These are phyloP conservation scores for Saccopteryx bilineata DNA, from an alignment of 2,113 vertebrate genomes.

Conservation along the genomic window DNA sequence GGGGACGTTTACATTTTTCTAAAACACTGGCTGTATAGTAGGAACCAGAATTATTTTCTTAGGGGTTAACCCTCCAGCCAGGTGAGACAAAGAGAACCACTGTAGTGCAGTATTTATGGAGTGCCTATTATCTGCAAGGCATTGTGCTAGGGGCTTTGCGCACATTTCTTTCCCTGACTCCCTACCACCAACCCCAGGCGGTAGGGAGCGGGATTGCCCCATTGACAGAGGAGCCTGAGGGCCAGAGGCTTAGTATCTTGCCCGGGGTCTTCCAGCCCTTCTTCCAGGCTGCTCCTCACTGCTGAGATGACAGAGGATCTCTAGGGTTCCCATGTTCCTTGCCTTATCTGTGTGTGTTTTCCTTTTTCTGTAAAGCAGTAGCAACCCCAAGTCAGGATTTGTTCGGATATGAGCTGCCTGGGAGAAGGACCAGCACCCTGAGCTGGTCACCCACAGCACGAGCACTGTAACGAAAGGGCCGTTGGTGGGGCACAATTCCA, in stretches of 20 bases:
- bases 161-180: background rate
- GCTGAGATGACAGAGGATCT: background rate
- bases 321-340: background rate
- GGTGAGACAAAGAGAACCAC: background rate
- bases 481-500: background rate
- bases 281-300: background rate
- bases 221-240: background rate
- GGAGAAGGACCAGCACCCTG: background rate
- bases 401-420: background rate
- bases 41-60: slow-evolving; percentile 50
- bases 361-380: background rate
- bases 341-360: background rate
- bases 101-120: background rate
- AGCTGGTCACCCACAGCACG: background rate
- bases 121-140: background rate
- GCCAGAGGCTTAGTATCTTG: background rate
- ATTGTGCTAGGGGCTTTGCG: background rate
- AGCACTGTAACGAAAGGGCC: no score
- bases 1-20: background rate
- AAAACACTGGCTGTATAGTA: background rate
- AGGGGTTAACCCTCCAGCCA: background rate
- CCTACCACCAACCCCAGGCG: background rate
- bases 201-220: background rate
- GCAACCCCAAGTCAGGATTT: background rate
- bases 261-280: background rate